Evolutionary conservation across 1,140 invertebrate species (phyloP).

Genomic region (Cyclargus thomasi): DNA sequence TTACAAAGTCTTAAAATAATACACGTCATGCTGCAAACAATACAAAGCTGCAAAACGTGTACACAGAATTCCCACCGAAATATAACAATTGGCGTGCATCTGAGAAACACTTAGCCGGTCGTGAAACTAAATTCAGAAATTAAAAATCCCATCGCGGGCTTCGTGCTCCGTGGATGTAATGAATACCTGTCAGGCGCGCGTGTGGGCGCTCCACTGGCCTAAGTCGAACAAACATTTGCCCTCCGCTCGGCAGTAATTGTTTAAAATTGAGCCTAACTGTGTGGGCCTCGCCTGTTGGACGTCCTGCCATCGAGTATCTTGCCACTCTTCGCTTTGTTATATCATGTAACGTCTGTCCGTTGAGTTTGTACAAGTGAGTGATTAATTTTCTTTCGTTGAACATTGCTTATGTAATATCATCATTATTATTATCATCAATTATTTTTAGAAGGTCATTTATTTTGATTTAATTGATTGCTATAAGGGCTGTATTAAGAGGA

Average conservation of each 20-base stretch:
- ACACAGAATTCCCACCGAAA: conserved; percentile 10
- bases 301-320: conserved; percentile 33
- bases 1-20: no score
- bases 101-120: conserved; percentile 33
- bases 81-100: conserved; percentile 23
- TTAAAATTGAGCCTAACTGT: conserved; percentile 72
- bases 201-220: conserved; percentile 61
- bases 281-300: conserved; percentile 60
- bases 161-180: conserved; percentile 60
- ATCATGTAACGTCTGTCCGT: conserved; percentile 36
- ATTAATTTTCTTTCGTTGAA: neutral
- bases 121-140: conserved; percentile 48
- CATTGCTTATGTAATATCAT: neutral
- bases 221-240: conserved; percentile 71
- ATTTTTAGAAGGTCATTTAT: neutral
- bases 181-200: conserved; percentile 68
- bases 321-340: conserved; percentile 44
- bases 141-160: conserved; percentile 40
- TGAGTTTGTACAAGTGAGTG: neutral
- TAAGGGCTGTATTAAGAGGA: no score
- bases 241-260: conserved; percentile 70
- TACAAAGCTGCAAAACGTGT: conserved; percentile 7
- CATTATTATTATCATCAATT: neutral
- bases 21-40: no score
- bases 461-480: neutral